phyloP scores from a whole-genome alignment of 1,140 invertebrate species.

The Drosophila ercepeae region DNA sequence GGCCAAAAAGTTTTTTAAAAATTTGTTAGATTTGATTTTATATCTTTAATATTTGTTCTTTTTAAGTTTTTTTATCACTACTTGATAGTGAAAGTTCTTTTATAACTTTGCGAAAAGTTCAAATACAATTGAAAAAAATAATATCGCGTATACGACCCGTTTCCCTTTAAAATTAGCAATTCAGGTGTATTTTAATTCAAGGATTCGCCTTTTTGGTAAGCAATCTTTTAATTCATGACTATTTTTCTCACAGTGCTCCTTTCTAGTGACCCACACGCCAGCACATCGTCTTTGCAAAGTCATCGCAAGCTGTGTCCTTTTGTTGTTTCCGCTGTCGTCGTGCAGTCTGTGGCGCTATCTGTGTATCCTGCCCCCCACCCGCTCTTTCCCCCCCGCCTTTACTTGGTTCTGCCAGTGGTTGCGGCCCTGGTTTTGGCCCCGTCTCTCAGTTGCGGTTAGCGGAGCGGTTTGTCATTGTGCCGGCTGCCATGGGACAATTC shows the following conservation, averaged over 20 bases:
- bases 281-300: constrained; percentile 41
- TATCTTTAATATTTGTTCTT: no score
- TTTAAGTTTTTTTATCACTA: no score
- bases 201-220: no score
- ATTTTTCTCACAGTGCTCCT: constrained; percentile 13
- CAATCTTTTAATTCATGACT: no score
- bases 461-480: constrained; percentile 81
- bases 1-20: no score
- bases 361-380: constrained; percentile 12
- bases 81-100: no score
- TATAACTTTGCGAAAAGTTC: no score
- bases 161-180: background rate
- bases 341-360: constrained; percentile 52
- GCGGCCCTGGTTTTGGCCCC: constrained; percentile 1
- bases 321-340: constrained; percentile 69
- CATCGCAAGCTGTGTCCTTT: constrained; percentile 73
- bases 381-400: constrained; percentile 5
- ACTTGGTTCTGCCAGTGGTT: background rate
- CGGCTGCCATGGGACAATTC: constrained; percentile 50
- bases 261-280: constrained; percentile 37
- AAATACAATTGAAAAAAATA: no score
- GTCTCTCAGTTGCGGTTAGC: constrained; percentile 65
- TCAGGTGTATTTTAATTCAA: no score
- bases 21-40: no score
- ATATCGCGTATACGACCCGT: constrained; percentile 1